Evolutionary conservation across 1,140 invertebrate species (phyloP).

Genomic region (Calycopis cecrops): DNA sequence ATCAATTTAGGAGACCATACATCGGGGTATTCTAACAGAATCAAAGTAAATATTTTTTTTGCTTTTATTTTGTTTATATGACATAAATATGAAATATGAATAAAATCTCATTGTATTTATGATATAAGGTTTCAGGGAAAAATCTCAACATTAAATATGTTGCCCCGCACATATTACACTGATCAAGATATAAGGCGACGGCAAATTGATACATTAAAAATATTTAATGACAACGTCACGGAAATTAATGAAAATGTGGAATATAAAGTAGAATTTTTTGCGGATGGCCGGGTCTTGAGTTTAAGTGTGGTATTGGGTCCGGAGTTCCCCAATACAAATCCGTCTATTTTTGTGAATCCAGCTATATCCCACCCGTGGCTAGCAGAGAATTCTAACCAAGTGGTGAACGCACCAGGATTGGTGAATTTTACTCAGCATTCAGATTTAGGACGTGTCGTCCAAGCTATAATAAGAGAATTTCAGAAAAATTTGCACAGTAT

Average conservation of each 20-base stretch:
- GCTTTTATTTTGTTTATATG: no score
- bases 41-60: no score
- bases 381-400: slow-evolving; percentile 77
- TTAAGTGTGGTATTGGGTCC: slow-evolving; percentile 79
- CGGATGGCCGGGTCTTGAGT: slow-evolving; percentile 77
- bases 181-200: slow-evolving; percentile 72
- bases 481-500: slow-evolving; percentile 74
- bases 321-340: slow-evolving; percentile 85
- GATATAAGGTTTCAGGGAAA: no score
- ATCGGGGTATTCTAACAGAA: no score
- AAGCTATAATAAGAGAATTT: slow-evolving; percentile 86
- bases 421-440: slow-evolving; percentile 85
- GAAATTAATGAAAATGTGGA: slow-evolving; percentile 82
- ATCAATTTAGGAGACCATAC: no score
- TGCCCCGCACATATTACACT: slow-evolving; percentile 50
- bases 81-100: no score
- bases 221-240: slow-evolving; percentile 83
- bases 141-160: slow-evolving; percentile 28
- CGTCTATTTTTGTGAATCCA: slow-evolving; percentile 80
- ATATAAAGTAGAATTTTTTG: slow-evolving; percentile 82
- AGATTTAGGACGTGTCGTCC: slow-evolving; percentile 85
- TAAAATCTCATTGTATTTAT: no score
- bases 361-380: slow-evolving; percentile 82
- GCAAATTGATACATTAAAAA: slow-evolving; percentile 84
- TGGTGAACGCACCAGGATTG: slow-evolving; percentile 82